These are phyloP conservation scores for Aurelia aurita complex sp. Pacific DNA, from an alignment of 30 jellyfish, hydroid and myxozoan species.

Conservation along the genomic window DNA sequence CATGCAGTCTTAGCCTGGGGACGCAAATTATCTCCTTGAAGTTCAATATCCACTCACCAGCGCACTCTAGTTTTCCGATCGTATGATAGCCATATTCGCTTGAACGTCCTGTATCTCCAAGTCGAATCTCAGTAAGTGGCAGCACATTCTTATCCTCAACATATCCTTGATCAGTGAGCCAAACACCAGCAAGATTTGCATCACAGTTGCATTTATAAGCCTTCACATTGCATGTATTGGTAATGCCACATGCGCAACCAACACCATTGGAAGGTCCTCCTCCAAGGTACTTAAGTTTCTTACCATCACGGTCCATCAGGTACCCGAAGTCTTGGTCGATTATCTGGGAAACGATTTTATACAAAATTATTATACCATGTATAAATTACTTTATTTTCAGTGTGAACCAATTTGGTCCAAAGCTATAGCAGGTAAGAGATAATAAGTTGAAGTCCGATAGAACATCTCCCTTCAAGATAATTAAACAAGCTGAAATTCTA, in stretches of 20 bases:
- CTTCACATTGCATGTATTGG: slow-evolving; percentile 13
- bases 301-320: slow-evolving; percentile 24
- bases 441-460: too few species aligned
- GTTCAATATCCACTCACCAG: slow-evolving; percentile 3
- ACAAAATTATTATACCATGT: too few species aligned
- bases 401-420: too few species aligned
- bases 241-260: slow-evolving; percentile 71
- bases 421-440: too few species aligned
- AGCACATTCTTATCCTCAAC: slow-evolving; percentile 24
- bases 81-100: slow-evolving; percentile 42
- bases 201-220: slow-evolving; percentile 52
- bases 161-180: slow-evolving; percentile 39
- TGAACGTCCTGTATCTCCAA: slow-evolving; percentile 38
- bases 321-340: not conserved
- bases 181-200: not conserved
- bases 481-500: too few species aligned
- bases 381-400: too few species aligned
- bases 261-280: slow-evolving; percentile 54
- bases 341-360: not conserved
- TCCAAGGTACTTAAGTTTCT: slow-evolving; percentile 5
- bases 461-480: too few species aligned
- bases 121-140: slow-evolving; percentile 50
- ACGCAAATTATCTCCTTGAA: too few species aligned
- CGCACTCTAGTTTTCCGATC: slow-evolving; percentile 46
- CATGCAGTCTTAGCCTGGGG: too few species aligned